Evolutionary conservation across 2,797 vertebrate genomes (phyloP), one percentile per base, ranked within the genome.

Genomic region (Pseudochromis fuscus): DNA sequence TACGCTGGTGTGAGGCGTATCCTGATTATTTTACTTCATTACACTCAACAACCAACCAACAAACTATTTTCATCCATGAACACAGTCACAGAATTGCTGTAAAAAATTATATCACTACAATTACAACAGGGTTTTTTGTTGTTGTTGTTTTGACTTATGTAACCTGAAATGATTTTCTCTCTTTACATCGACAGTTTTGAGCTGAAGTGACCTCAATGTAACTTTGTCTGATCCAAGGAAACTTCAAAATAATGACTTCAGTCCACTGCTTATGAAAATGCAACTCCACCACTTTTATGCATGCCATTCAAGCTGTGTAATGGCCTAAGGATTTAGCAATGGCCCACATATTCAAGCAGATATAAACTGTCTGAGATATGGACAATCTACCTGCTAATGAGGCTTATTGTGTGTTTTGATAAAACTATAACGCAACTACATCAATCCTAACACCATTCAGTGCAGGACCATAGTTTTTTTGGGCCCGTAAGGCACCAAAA

Each of bases 371-470:
- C 10, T 0, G 2, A 52, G 37, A 21, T 31, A 33, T 1, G 18
- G 52, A 18, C 10, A 21, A 60, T 61, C 50, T 66, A 50, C 8
- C 4, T 15, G 15, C 50, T 45, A 27, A 30, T n/a, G 30, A 38
- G 2, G 13, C 2, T 75, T 35, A 7, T 30, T 28, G 30, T 75
- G 30, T 35, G 23, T 59, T 61, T 64, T 27, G 28, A n/a, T 49
- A 58, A 55, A 44, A 31, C 55, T 27, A 25, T 58, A 50, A 59
- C 58, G 57, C 40, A 62, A 23, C 56, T 31, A 33, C 46, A 48
- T 50, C 50, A 40, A 79, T 69, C 38, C 42, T 52, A 65, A 62
- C 25, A 25, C 24, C 50, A 68, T 72, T 57, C 75, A 7, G 4
- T 30, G 16, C 18, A 27, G 40, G 6, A 28, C 37, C 33, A 51